Evolutionary conservation across 2,113 vertebrate genomes (phyloP).

Genomic region (Rhea americana): DNA sequence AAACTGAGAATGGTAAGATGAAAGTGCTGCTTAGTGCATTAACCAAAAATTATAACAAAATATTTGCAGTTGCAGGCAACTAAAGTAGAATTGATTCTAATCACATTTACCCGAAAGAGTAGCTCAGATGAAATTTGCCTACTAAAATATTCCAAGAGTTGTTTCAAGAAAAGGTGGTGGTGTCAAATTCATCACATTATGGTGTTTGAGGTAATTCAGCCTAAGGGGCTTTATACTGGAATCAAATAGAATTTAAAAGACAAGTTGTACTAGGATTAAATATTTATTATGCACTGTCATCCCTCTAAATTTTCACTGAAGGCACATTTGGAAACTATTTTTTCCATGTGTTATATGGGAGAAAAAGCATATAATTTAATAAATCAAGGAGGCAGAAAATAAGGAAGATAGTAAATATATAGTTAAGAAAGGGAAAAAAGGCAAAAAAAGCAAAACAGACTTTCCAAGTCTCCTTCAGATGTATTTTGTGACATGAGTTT

Average conservation of each 20-base stretch:
- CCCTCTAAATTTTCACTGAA: not conserved
- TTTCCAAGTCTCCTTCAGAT: not conserved
- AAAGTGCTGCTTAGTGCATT: not conserved
- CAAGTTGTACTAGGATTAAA: not conserved
- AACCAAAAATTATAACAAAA: not conserved
- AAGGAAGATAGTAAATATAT: not conserved
- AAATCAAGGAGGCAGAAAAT: not conserved
- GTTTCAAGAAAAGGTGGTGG: constrained; percentile 3
- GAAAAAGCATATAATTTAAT: not conserved
- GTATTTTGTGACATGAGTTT: not conserved
- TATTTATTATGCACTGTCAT: not conserved
- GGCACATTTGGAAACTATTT: not conserved
- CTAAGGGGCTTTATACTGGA: not conserved
- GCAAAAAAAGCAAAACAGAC: not conserved
- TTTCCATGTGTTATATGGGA: rapidly evolving
- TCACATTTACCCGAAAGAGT: not conserved
- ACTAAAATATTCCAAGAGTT: constrained; percentile 16
- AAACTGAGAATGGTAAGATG: not conserved
- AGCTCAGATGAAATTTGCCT: not conserved
- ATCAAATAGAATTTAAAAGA: not conserved
- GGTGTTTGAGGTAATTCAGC: not conserved
- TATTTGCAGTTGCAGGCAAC: not conserved
- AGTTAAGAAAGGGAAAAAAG: not conserved
- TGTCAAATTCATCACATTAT: not conserved
- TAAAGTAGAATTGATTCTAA: not conserved